These are phyloP conservation scores for Semnornis frantzii DNA, from an alignment of 2,113 vertebrate species.

Conservation along the genomic window DNA sequence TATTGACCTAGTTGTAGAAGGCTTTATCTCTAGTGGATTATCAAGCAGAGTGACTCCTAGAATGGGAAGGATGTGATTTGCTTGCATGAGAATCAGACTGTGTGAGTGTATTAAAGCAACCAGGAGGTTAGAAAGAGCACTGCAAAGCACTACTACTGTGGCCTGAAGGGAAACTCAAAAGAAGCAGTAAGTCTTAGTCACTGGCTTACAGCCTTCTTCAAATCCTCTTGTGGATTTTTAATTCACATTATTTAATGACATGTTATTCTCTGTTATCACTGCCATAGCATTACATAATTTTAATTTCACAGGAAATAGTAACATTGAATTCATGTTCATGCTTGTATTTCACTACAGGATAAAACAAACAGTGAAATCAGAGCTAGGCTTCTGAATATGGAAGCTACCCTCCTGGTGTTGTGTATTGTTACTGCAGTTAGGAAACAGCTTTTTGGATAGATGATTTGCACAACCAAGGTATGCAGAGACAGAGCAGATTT, in stretches of 20 bases:
- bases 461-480: background rate
- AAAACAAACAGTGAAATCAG: background rate
- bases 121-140: background rate
- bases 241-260: background rate
- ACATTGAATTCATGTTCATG: background rate
- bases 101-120: rapidly evolving
- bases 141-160: background rate
- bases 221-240: background rate
- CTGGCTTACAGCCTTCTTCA: background rate
- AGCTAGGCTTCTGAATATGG: background rate
- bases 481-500: background rate
- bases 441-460: background rate
- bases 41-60: background rate
- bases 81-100: background rate
- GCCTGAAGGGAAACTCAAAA: background rate
- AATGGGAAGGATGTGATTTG: background rate
- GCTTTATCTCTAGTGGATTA: background rate
- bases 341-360: background rate
- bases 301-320: background rate
- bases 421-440: background rate
- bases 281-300: background rate
- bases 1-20: background rate
- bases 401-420: background rate
- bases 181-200: background rate
- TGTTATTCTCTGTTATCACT: background rate